A percentile compares a stretch with the other conserved stretches of the same genome.
These are phyloP conservation scores for Atrina japonica DNA, from an alignment of 2,888 invertebrate species.

Conservation along the genomic window DNA sequence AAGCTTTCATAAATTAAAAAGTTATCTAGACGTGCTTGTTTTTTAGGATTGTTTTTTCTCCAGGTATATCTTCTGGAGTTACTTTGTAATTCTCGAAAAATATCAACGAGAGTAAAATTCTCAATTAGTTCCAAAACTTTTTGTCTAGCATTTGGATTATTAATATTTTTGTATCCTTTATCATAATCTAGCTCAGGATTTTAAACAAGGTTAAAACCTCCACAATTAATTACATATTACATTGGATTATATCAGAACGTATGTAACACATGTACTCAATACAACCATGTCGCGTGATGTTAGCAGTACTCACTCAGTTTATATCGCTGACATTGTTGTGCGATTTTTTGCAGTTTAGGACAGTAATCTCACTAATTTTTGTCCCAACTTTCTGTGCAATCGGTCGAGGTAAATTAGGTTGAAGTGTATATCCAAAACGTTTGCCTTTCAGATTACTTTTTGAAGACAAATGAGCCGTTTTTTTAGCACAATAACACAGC, in stretches of 20 bases:
- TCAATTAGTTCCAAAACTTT: constrained; percentile 14
- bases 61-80: constrained; percentile 23
- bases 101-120: constrained; percentile 8
- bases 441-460: too few species aligned
- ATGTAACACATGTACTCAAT: too few species aligned
- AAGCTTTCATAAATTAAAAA: constrained; percentile 25
- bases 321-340: too few species aligned
- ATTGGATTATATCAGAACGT: not conserved
- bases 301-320: too few species aligned
- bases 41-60: constrained; percentile 15
- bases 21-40: constrained; percentile 28
- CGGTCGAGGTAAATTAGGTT: too few species aligned
- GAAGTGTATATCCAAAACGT: too few species aligned
- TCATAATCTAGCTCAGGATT: constrained; percentile 4
- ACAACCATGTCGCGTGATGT: too few species aligned
- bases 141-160: constrained; percentile 36
- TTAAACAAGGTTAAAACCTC: constrained; percentile 26
- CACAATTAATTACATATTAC: constrained; percentile 17
- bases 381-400: too few species aligned
- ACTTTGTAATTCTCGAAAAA: constrained; percentile 3
- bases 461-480: too few species aligned
- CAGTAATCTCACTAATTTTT: too few species aligned
- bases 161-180: constrained; percentile 10
- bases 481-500: too few species aligned
- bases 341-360: too few species aligned